Conservation (phyloP, 1,140 invertebrate genomes). For the Drosophila subobscura region DNA sequence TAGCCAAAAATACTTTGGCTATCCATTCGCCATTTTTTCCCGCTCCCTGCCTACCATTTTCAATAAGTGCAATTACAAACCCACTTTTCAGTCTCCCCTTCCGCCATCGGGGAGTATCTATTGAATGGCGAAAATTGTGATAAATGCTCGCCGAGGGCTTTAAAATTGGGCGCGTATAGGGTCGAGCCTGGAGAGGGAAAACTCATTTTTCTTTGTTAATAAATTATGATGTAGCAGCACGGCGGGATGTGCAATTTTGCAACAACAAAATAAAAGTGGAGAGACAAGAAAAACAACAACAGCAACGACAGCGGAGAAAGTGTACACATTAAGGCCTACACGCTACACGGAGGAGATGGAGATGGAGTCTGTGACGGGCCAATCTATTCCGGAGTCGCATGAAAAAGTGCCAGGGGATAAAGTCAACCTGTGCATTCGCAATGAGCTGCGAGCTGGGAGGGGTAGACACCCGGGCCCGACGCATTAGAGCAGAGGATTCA, state of each 20-base stretch:
- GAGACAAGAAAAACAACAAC: slow-evolving; percentile 5
- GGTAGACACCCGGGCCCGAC: slow-evolving; percentile 26
- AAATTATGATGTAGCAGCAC: slow-evolving; percentile 77
- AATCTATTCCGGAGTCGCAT: slow-evolving; percentile 43
- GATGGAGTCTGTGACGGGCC: slow-evolving; percentile 29
- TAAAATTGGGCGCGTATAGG: slow-evolving; percentile 37
- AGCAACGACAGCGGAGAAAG: slow-evolving; percentile 9
- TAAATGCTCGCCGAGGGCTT: slow-evolving; percentile 67
- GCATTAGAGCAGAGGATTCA: slow-evolving; percentile 23
- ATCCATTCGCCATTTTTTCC: slow-evolving; percentile 4
- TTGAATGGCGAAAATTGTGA: slow-evolving; percentile 70
- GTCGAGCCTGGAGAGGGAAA: slow-evolving; percentile 47
- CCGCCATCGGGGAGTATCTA: slow-evolving; percentile 27
- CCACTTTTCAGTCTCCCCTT: slow-evolving; percentile 23
- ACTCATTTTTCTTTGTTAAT: slow-evolving; percentile 75
- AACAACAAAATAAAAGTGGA: slow-evolving; percentile 46
- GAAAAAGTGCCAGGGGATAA: slow-evolving; percentile 78
- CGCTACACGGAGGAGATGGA: background rate
- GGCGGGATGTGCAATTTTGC: slow-evolving; percentile 68
- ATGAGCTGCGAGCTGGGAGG: slow-evolving; percentile 68
- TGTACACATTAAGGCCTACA: slow-evolving; percentile 48
- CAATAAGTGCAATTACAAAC: slow-evolving; percentile 32
- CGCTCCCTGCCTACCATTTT: background rate
- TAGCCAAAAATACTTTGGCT: background rate
- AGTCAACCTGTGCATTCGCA: slow-evolving; percentile 82